phyloP scores from a whole-genome alignment of 1,140 invertebrate species.

The Drosophila hydei region DNA sequence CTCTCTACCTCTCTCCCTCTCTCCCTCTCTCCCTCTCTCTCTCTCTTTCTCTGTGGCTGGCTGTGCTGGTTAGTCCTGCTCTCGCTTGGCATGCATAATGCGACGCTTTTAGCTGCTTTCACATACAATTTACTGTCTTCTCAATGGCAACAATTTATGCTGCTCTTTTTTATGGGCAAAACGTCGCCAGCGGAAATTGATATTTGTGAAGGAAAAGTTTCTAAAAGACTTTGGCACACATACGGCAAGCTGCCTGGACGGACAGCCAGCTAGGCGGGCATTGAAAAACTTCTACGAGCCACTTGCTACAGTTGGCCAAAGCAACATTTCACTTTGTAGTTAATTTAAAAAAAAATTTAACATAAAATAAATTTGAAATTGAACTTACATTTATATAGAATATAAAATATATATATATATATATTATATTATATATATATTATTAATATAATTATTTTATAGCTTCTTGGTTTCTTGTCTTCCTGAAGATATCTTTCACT shows the following conservation, averaged over 20 bases:
- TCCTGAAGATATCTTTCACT: no score
- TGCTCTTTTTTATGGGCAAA: slow-evolving; percentile 64
- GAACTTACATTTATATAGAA: no score
- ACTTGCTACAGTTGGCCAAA: background rate
- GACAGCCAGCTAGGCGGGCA: background rate
- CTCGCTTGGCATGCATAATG: slow-evolving; percentile 47
- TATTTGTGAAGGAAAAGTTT: slow-evolving; percentile 66
- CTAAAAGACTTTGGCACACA: slow-evolving; percentile 63
- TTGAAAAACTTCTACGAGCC: no score
- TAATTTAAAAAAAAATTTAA: no score
- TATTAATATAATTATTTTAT: no score
- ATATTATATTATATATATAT: no score
- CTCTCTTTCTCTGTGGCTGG: background rate
- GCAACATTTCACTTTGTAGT: background rate
- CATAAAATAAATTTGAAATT: no score
- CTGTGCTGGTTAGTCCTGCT: slow-evolving; percentile 2
- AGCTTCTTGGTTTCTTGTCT: no score
- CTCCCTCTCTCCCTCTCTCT: slow-evolving; percentile 6
- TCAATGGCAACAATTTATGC: slow-evolving; percentile 78
- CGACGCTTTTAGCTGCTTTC: slow-evolving; percentile 77
- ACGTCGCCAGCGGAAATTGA: slow-evolving; percentile 77
- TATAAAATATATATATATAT: background rate
- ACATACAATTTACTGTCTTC: slow-evolving; percentile 81
- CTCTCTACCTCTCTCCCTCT: slow-evolving; percentile 15
- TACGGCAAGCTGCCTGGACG: slow-evolving; percentile 7